phyloP scores from a whole-genome alignment of 2,797 vertebrate species.

The Arnoldichthys spilopterus region DNA sequence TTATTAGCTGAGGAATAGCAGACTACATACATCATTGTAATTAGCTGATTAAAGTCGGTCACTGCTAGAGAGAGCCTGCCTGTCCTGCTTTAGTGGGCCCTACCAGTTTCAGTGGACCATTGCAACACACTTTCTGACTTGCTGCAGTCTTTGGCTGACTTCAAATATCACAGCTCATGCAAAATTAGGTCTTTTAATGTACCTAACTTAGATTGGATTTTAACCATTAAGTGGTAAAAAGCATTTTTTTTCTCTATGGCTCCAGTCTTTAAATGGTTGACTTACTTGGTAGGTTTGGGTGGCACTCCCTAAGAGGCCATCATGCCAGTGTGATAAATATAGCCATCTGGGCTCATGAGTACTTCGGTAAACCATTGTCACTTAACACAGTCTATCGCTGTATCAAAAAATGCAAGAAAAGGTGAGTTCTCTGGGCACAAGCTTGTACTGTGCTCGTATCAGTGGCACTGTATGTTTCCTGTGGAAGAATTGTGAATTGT shows the following conservation, averaged over 20 bases:
- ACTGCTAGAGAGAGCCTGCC: constrained; percentile 41
- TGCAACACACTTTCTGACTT: not conserved
- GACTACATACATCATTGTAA: constrained; percentile 71
- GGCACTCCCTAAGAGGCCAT: too few relatives aligned
- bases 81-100: constrained; percentile 23
- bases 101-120: not conserved
- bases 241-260: not conserved
- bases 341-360: too few relatives aligned
- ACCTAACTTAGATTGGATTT: not conserved
- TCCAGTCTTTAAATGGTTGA: not conserved
- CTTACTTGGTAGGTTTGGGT: not conserved
- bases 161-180: not conserved
- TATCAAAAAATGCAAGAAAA: too few relatives aligned
- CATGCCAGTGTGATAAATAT: too few relatives aligned
- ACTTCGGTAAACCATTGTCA: too few relatives aligned
- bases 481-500: too few relatives aligned
- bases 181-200: not conserved
- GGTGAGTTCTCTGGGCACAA: too few relatives aligned
- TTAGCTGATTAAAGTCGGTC: constrained; percentile 71
- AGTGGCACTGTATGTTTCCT: too few relatives aligned
- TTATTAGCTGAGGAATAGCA: constrained; percentile 76
- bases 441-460: too few relatives aligned
- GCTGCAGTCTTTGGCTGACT: not conserved
- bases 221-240: not conserved
- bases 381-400: too few relatives aligned